These are phyloP conservation scores for Apamea epomidion DNA, from an alignment of 2,888 invertebrate genomes.

Conservation along the genomic window DNA sequence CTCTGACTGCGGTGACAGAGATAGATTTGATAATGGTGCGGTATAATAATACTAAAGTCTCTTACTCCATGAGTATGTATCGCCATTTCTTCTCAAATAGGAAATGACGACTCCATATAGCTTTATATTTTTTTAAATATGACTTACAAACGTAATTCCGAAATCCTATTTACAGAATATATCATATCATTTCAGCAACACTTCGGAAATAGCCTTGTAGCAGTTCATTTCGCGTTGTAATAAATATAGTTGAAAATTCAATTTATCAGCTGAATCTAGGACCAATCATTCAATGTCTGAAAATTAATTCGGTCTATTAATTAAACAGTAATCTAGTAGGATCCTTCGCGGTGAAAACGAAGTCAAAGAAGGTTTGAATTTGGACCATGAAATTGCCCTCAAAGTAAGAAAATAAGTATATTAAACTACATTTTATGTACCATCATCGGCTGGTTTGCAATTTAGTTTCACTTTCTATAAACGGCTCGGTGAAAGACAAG, in stretches of 20 bases:
- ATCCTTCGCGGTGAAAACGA: background rate
- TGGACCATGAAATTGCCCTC: background rate
- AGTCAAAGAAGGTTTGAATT: background rate
- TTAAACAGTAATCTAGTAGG: background rate
- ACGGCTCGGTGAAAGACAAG: constrained; percentile 15
- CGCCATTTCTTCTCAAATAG: too few relatives aligned
- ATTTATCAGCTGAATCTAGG: background rate
- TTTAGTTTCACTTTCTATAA: constrained; percentile 52
- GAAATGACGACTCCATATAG: too few relatives aligned
- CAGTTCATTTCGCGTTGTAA: background rate
- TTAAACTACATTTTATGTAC: background rate
- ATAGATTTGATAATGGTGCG: too few relatives aligned
- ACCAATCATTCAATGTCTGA: background rate
- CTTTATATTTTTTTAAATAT: too few relatives aligned
- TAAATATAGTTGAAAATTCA: background rate
- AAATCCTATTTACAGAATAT: too few relatives aligned
- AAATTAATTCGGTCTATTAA: background rate
- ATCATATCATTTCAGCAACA: background rate
- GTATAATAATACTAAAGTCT: background rate
- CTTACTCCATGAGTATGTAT: too few relatives aligned
- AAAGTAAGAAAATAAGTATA: background rate
- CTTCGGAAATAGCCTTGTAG: background rate
- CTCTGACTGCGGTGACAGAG: background rate
- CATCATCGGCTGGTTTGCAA: constrained; percentile 18
- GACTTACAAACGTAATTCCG: too few relatives aligned